phyloP scores from a whole-genome alignment of 2,797 vertebrate species.

The Peromyscus attwateri region DNA sequence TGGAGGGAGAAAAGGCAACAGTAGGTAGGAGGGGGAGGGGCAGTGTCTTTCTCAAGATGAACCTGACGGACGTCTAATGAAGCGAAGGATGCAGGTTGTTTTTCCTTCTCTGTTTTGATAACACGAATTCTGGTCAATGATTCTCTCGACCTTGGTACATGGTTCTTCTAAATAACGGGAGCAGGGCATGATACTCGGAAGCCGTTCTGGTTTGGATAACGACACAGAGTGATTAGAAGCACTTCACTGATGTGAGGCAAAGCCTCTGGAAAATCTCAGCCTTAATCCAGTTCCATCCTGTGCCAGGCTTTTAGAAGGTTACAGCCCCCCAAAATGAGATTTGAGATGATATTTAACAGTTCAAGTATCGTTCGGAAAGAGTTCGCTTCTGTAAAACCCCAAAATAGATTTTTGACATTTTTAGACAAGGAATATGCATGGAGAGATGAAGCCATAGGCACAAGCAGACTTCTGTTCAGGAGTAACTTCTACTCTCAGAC shows the following conservation, averaged over 20 bases:
- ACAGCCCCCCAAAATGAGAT: slow-evolving; percentile 69
- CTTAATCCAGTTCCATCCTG: slow-evolving; percentile 73
- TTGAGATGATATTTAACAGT: slow-evolving; percentile 74
- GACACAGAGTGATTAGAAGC: slow-evolving; percentile 75
- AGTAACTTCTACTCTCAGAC: slow-evolving; percentile 60
- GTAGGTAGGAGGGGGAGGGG: neutral
- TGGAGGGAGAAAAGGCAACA: neutral
- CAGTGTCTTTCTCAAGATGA: slow-evolving; percentile 18
- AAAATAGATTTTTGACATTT: slow-evolving; percentile 74
- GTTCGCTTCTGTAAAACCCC: slow-evolving; percentile 63
- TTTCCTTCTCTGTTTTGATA: slow-evolving; percentile 53
- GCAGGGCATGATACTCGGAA: neutral
- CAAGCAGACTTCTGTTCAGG: slow-evolving; percentile 51
- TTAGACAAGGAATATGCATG: slow-evolving; percentile 64
- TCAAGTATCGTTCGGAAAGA: slow-evolving; percentile 70
- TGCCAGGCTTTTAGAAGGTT: slow-evolving; percentile 66
- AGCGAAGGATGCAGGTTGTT: neutral
- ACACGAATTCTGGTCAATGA: slow-evolving; percentile 61
- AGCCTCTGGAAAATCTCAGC: slow-evolving; percentile 77
- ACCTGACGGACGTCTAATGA: neutral
- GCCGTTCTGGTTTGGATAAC: slow-evolving; percentile 49
- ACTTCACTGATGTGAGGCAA: slow-evolving; percentile 75
- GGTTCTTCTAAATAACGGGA: slow-evolving; percentile 62
- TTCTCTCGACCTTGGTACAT: neutral
- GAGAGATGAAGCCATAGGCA: slow-evolving; percentile 40